Conservation (phyloP, 1,140 invertebrate genomes). For the Ctenoplectra terminalis region DNA sequence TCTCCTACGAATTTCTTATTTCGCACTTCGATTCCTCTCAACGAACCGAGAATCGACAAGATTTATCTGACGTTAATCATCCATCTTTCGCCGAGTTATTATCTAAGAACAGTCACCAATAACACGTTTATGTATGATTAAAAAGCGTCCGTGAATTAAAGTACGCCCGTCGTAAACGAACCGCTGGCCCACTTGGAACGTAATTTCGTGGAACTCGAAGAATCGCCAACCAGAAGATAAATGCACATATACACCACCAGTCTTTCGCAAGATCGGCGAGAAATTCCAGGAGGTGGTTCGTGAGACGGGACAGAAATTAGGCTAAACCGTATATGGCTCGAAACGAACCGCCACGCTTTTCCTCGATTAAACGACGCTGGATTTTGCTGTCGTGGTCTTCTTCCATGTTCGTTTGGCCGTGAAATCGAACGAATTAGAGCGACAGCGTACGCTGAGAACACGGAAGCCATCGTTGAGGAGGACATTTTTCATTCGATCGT, state of each 20-base stretch:
- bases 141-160: neutral
- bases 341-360: slow-evolving; percentile 1
- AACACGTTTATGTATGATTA: neutral
- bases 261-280: slow-evolving; percentile 8
- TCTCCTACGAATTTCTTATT: neutral
- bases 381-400: neutral
- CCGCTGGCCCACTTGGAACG: neutral
- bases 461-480: neutral
- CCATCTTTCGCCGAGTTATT: neutral
- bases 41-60: neutral
- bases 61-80: neutral
- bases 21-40: neutral
- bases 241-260: too few species aligned
- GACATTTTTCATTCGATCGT: neutral
- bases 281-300: slow-evolving; percentile 2
- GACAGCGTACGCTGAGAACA: neutral
- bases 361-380: neutral
- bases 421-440: slow-evolving; percentile 9
- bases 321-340: slow-evolving; percentile 23
- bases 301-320: slow-evolving; percentile 14
- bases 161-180: neutral
- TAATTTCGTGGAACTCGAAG: neutral
- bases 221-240: neutral
- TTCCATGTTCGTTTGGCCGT: neutral
- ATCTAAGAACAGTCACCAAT: neutral